phyloP scores from a whole-genome alignment of 23 tunicate genomes.

The Ascidia mentula region DNA sequence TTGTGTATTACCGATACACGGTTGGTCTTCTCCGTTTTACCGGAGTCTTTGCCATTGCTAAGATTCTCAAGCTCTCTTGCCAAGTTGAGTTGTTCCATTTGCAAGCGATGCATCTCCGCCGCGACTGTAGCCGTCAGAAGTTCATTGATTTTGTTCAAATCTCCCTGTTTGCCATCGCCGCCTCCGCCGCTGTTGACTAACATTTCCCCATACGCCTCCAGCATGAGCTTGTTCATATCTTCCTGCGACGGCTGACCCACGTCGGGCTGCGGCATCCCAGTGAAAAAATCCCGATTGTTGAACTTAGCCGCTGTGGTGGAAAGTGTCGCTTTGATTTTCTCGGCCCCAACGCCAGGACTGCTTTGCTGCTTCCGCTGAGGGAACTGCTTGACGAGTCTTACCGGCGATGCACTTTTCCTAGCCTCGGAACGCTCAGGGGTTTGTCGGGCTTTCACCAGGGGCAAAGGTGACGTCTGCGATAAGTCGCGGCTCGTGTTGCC shows the following conservation, averaged over 20 bases:
- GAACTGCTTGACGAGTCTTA: neutral
- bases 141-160: slow-evolving; percentile 51
- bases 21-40: neutral
- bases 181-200: too few relatives aligned
- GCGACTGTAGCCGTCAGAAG: slow-evolving; percentile 51
- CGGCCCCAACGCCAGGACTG: neutral
- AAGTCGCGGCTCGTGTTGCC: neutral
- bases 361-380: neutral
- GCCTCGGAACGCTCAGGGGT: neutral
- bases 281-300: neutral
- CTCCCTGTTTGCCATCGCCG: slow-evolving; percentile 21
- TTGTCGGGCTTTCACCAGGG: neutral
- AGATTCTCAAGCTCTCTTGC: slow-evolving; percentile 32
- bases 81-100: slow-evolving; percentile 36
- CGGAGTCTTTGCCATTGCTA: slow-evolving; percentile 14
- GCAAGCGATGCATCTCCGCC: slow-evolving; percentile 55
- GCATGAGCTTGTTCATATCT: neutral
- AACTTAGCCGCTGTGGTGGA: neutral
- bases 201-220: neutral
- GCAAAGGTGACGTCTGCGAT: slow-evolving; percentile 2
- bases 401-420: neutral
- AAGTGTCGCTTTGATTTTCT: neutral
- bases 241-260: slow-evolving; percentile 6
- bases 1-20: slow-evolving; percentile 44
- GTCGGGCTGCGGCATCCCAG: neutral